Evolutionary conservation across 2,888 invertebrate species (phyloP).

Genomic region (Dioctria rufipes): DNA sequence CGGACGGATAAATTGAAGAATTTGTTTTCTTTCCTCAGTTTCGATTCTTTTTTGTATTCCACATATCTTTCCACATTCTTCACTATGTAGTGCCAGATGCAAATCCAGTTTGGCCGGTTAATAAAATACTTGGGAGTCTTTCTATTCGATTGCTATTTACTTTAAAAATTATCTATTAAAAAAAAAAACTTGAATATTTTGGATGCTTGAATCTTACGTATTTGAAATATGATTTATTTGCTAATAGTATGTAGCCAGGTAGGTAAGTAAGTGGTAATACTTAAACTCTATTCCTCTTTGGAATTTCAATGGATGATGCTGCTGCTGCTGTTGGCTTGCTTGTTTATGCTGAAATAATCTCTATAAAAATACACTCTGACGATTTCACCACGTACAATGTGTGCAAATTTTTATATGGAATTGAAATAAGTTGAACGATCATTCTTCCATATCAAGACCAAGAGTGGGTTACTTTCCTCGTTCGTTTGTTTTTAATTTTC

Average conservation of each 20-base stretch:
- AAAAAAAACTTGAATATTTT: no score
- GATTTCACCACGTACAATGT: constrained; percentile 40
- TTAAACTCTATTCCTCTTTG: no score
- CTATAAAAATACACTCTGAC: background rate
- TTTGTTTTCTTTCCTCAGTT: no score
- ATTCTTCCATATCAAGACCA: constrained; percentile 26
- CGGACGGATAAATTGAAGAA: background rate
- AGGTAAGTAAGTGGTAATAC: no score
- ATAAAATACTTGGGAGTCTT: constrained; percentile 23
- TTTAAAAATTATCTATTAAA: no score
- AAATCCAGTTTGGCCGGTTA: constrained; percentile 56
- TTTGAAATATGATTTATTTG: no score
- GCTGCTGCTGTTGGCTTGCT: no score
- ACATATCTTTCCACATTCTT: constrained; percentile 39
- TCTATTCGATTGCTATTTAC: background rate
- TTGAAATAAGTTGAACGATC: constrained; percentile 41
- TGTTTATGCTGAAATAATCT: background rate
- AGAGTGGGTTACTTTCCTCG: constrained; percentile 32
- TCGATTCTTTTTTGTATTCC: constrained; percentile 8
- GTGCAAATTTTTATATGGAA: constrained; percentile 43
- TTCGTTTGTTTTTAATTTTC: constrained; percentile 24
- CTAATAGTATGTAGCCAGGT: no score
- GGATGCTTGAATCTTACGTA: no score
- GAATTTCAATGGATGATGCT: no score
- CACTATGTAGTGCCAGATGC: constrained; percentile 48